Base-by-base conservation (phyloP, 2,888 invertebrate species). In the Tridacna gigas region DNA sequence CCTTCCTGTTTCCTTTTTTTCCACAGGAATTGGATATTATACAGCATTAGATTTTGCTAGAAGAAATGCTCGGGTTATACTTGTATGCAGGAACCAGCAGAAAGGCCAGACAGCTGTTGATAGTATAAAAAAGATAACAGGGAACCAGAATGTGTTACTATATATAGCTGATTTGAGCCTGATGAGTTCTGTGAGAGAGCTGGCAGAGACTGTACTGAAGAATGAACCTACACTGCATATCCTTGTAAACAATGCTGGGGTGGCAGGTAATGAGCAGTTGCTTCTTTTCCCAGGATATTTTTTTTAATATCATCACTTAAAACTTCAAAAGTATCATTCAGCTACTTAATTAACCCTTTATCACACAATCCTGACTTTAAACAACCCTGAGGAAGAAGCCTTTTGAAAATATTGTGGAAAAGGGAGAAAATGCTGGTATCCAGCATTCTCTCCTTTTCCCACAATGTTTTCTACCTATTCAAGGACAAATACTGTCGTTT, bases 61-160 rank as follows among this genome's bases (percentile, higher is more conserved):
- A 69, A 87, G 93, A 71, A 91, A 91, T 82, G 91, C 91, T 18
- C 77, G 90, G 18, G 90, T 93, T 9, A 91, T 93, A 51, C 82
- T 93, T 45, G 93, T 92, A 5, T 93, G 92, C 80, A 84, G 93
- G 37, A 89, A 89, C 73, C 37, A 75, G 66, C 71, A 88, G 28
- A 90, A 88, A 73, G 92, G 87, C 12, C 79, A 89, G 63, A 69
- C 61, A 15, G 92, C 92, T 11, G 81, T 80, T 28, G 76, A 86
- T 0, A 89, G 83, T 25, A 92, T 93, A 11, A 86, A 86, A n/a
- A 71, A 78, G 48, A 96, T 96, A 0, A 90, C 93, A 12, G 91
- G 91, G 28, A 93, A 92, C 71, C 65, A 74, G 18, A 88, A 92
- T 78, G 89, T 93, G 11, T 65, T 88, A 37, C 85, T 90, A 4